A percentile compares a stretch with the other conserved stretches of the same genome.
These are phyloP conservation scores for Bettongia penicillata DNA, from an alignment of 2,113 vertebrate species.

Conservation along the genomic window DNA sequence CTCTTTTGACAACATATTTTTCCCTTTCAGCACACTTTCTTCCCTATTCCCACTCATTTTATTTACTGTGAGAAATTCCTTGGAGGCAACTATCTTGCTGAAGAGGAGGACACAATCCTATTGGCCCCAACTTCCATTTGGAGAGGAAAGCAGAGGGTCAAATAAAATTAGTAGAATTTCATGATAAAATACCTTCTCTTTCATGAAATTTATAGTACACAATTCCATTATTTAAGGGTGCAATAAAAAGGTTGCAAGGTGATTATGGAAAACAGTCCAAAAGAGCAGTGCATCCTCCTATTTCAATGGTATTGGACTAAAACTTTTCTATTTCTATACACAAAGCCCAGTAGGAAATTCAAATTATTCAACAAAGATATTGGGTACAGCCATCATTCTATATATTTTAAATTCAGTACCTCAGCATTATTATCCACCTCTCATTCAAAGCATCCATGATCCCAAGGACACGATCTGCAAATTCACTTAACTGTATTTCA, in stretches of 20 bases:
- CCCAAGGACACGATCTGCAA: constrained; percentile 22
- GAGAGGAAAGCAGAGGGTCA: neutral
- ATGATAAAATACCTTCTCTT: neutral
- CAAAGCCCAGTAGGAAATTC: neutral
- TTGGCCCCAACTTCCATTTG: neutral
- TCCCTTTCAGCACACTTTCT: neutral
- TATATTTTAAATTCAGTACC: neutral
- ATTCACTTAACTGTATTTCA: neutral
- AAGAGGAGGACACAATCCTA: neutral
- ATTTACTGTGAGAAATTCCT: neutral
- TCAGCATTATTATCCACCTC: neutral
- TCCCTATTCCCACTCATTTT: neutral
- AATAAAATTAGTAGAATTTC: neutral
- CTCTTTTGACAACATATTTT: neutral
- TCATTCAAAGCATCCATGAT: neutral
- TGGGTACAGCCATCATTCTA: neutral
- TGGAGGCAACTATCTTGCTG: neutral
- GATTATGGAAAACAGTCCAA: neutral
- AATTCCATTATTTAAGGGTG: neutral
- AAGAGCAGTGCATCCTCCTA: neutral
- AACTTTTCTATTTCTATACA: neutral
- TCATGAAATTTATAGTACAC: neutral
- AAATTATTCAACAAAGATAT: neutral
- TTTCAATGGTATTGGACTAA: neutral
- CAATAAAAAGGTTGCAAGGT: neutral